Conservation (phyloP, 2,113 vertebrate genomes). For the Thunnus maccoyii region DNA sequence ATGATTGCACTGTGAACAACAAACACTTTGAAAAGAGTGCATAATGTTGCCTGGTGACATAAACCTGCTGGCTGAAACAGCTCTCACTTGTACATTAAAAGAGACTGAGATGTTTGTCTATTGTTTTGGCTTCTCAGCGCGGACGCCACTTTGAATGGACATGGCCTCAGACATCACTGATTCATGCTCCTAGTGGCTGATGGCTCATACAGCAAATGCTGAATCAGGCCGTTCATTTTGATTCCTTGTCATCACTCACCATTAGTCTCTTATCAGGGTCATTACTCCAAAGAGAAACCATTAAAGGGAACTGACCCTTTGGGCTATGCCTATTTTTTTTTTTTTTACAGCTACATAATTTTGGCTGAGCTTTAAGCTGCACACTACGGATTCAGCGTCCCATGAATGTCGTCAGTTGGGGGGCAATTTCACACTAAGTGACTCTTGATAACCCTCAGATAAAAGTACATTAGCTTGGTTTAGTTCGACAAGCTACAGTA, state of each 20-base stretch:
- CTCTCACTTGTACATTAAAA: not conserved
- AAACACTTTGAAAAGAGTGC: no score
- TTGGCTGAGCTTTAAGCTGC: constrained; percentile 24
- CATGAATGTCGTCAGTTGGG: constrained; percentile 45
- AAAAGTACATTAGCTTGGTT: not conserved
- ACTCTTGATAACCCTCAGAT: not conserved
- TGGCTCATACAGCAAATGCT: constrained; percentile 23
- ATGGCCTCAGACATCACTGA: constrained; percentile 20
- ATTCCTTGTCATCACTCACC: constrained; percentile 47
- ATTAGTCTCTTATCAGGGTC: constrained; percentile 32
- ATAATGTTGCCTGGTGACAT: not conserved
- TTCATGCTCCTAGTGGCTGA: constrained; percentile 24
- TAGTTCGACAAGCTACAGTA: constrained; percentile 9
- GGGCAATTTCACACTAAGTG: constrained; percentile 44
- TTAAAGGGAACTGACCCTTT: constrained; percentile 42
- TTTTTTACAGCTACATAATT: constrained; percentile 36
- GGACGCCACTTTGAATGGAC: not conserved
- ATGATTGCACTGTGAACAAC: no score
- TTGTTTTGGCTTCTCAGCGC: constrained; percentile 1
- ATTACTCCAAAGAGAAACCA: constrained; percentile 17
- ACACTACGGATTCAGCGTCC: not conserved
- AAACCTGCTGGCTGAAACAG: not conserved
- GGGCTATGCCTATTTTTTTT: constrained; percentile 12
- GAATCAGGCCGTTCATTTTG: constrained; percentile 31
- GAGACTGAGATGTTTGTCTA: not conserved